These are phyloP conservation scores for Atherinosoma microstoma DNA, from an alignment of 2,797 vertebrate species.

Conservation along the genomic window DNA sequence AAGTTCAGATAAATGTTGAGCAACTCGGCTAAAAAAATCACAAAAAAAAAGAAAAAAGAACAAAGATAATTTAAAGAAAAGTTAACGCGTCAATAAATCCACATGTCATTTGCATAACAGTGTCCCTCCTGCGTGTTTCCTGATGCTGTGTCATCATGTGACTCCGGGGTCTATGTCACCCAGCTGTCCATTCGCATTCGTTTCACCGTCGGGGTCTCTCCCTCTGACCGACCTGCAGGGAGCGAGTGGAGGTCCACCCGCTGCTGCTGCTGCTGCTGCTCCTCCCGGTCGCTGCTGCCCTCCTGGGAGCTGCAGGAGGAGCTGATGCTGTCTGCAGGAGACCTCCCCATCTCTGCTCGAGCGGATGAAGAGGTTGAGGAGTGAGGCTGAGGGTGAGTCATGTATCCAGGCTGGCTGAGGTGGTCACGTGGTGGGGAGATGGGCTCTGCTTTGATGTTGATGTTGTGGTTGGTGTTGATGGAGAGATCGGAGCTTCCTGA, in stretches of 20 bases:
- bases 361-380: constrained; percentile 54
- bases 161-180: constrained; percentile 88
- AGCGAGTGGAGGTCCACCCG: constrained; percentile 88
- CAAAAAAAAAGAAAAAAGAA: constrained; percentile 16
- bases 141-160: constrained; percentile 11
- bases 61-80: constrained; percentile 59
- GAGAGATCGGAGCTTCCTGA: constrained; percentile 87
- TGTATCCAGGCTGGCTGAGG: constrained; percentile 86
- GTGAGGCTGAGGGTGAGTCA: constrained; percentile 69
- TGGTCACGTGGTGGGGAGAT: constrained; percentile 92
- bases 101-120: constrained; percentile 58
- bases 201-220: constrained; percentile 90
- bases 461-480: constrained; percentile 89
- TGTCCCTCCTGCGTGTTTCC: constrained; percentile 59
- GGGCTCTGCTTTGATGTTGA: constrained; percentile 95
- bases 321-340: constrained; percentile 92
- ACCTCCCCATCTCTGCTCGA: constrained; percentile 89
- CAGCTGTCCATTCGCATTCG: constrained; percentile 94
- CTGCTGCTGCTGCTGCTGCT: constrained; percentile 81
- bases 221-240: constrained; percentile 80
- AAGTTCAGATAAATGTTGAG: constrained; percentile 6
- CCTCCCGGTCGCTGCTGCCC: constrained; percentile 92
- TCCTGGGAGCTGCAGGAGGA: constrained; percentile 96
- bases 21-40: constrained; percentile 5
- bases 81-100: constrained; percentile 44